Base-by-base conservation (phyloP, 2,888 invertebrate species). In the Ommatoiulus sabulosus region DNA sequence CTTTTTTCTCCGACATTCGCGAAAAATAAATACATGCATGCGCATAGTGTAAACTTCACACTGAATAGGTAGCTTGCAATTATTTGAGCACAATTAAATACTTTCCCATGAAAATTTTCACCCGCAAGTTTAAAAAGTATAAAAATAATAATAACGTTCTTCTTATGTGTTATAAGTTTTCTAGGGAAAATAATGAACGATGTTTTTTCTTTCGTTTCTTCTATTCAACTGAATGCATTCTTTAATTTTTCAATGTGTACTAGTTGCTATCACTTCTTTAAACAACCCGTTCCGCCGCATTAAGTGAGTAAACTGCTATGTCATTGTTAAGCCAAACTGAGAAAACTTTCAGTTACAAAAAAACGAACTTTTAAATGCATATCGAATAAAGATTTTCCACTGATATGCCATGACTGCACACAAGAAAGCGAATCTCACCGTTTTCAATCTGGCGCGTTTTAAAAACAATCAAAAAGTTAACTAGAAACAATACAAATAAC, bases 331-430 rank as follows among this genome's bases (percentile, higher is more conserved):
- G 46, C 86, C 46, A 86, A 52, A 86, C 46, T 80, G 80, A 80
- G 80, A 80, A 80, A 80, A 80, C 35, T 80, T 80, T 80, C 80
- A 12, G 80, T 10, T 80, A 12, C 80, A 80, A 80, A 80, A 80
- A 86, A 48, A 1, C 17, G 0, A 24, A 86, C 57, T 87, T 87
- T 87, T 87, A 87, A 52, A 87, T 87, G 87, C 87, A 87, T 87
- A 87, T 52, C 87, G 43, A 87, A 87, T 87, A 87, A 63, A 44
- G 63, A 87, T 87, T 87, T 87, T 87, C 87, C 87, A 87, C 57
- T 57, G 87, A 52, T 57, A 87, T 57, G 35, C 87, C 87, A 63
- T 87, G 87, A 87, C 87, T 63, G 35, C 87, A 87, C 24, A 86
- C 48, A 86, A 52, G 80, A 80, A 80, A 80, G 35, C 80, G 10